Evolutionary conservation across 2,888 invertebrate genomes (phyloP), one percentile per base, ranked within the genome.

Genomic region (Anagyrus pseudococci): DNA sequence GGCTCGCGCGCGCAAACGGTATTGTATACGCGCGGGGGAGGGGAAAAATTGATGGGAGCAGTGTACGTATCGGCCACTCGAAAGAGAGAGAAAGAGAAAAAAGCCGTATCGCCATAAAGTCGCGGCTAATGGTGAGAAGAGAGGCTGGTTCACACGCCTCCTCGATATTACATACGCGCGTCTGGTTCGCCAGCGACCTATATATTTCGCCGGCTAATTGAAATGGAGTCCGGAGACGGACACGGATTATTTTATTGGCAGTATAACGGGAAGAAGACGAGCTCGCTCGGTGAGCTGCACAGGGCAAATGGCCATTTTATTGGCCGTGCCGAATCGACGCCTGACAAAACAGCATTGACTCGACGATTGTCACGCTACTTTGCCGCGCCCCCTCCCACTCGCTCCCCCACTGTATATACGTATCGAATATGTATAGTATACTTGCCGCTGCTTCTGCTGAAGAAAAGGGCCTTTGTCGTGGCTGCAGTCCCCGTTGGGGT

Each of bases 221-320:
- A 78, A 78, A 79, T 37, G 13, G 52, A 20, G 33, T 17, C 41
- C 37, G 50, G 46, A 15, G 20, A 47, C 40, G 75, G 78, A 78
- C 80, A 75, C 75, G 78, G 71, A 79, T 78, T 79, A 80, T 80
- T 79, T 79, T 77, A 79, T 79, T 76, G 75, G 72, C 72, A 62
- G 58, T 68, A 33, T 8, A 13, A 13, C 15, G 44, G 25, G 56
- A 68, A 68, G 69, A 60, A 66, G 62, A 56, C 63, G 58, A 33
- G 47, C 59, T 63, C 44, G 37, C 29, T 47, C 57, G 64, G 62
- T 57, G n/a, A n/a, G n/a, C n/a, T n/a, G n/a, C n/a, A n/a, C n/a
- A n/a, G n/a, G n/a, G n/a, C 62, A 73, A 75, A 79, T 72, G 73
- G 74, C 74, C 73, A 68, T 79, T 77, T 73, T 77, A 80, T 80